Evolutionary conservation across 2,888 invertebrate genomes (phyloP).

Genomic region (Geotrupes spiniger): DNA sequence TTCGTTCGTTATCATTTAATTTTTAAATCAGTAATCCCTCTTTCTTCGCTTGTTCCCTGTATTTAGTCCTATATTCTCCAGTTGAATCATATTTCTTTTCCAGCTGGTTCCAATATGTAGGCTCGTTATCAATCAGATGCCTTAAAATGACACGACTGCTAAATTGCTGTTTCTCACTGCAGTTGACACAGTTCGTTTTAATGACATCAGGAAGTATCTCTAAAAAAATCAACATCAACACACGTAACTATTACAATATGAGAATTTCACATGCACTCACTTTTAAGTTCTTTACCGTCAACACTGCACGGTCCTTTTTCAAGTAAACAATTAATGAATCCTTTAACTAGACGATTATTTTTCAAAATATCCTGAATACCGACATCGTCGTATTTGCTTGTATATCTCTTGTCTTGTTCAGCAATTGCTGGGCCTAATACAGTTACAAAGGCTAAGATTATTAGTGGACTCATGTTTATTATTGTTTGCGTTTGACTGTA

Average conservation of each 20-base stretch:
- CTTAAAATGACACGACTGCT: conserved; percentile 61
- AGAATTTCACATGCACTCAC: conserved; percentile 35
- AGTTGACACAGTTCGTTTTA: conserved; percentile 61
- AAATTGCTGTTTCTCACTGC: conserved; percentile 58
- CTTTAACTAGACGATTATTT: conserved; percentile 63
- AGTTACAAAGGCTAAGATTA: neutral
- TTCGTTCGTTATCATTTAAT: too few species aligned
- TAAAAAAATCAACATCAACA: conserved; percentile 35
- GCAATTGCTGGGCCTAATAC: conserved; percentile 4
- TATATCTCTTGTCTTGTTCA: conserved; percentile 52
- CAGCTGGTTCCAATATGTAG: conserved; percentile 62
- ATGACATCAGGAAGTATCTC: conserved; percentile 60
- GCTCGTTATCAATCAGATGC: conserved; percentile 59
- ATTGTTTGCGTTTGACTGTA: too few species aligned
- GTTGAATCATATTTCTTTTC: conserved; percentile 62
- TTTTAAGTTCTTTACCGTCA: conserved; percentile 61
- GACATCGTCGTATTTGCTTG: conserved; percentile 68
- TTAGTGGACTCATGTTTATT: too few species aligned
- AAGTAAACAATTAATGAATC: conserved; percentile 66
- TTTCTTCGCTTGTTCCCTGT: conserved; percentile 19
- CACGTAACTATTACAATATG: too few species aligned
- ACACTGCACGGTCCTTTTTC: conserved; percentile 65
- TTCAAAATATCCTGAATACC: conserved; percentile 65
- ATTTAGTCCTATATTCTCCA: conserved; percentile 42
- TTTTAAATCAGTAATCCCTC: conserved; percentile 10